Evolutionary conservation across 2,113 vertebrate species (phyloP).

Genomic region (Ciconia stormi): DNA sequence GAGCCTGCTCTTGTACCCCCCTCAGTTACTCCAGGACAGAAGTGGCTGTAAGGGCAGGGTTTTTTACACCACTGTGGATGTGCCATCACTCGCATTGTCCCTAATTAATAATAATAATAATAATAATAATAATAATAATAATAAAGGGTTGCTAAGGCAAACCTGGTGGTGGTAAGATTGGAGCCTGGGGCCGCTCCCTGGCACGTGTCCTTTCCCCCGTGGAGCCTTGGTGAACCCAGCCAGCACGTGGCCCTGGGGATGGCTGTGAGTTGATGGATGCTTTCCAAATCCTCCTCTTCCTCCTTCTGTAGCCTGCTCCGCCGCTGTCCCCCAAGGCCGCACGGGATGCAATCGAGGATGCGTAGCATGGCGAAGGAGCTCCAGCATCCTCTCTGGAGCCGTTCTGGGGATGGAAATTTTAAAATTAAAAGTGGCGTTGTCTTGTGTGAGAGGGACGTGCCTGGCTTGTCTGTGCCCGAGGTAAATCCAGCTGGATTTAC

Average conservation of each 20-base stretch:
- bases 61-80: rapidly evolving
- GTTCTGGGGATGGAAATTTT: neutral
- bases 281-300: neutral
- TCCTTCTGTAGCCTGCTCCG: neutral
- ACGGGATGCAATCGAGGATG: neutral
- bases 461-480: neutral
- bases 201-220: neutral
- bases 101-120: neutral
- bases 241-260: neutral
- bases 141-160: neutral
- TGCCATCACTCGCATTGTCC: rapidly evolving
- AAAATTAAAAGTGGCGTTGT: neutral
- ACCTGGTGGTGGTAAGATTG: neutral
- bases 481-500: neutral
- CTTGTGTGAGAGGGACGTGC: neutral
- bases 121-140: neutral
- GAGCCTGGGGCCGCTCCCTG: neutral
- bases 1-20: neutral
- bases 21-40: neutral
- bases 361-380: neutral
- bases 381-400: neutral
- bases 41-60: neutral
- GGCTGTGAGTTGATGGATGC: neutral
- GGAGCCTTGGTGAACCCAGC: neutral
- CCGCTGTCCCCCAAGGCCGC: neutral